These are phyloP conservation scores for Oophaga pumilio DNA, from an alignment of 2,113 vertebrate genomes.

Conservation along the genomic window DNA sequence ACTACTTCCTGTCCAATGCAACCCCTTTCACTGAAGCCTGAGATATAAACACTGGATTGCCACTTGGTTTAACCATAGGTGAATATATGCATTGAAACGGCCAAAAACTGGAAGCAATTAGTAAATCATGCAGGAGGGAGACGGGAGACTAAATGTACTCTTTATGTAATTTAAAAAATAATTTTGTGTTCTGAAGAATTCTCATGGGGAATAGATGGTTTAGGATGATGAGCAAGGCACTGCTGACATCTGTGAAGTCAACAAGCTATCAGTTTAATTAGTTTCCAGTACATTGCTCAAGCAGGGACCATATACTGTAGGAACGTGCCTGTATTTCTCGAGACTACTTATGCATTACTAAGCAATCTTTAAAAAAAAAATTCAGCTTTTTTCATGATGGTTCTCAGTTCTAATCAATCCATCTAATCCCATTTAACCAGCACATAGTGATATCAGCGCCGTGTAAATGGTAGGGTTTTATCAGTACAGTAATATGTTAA, in stretches of 20 bases:
- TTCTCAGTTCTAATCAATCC: background rate
- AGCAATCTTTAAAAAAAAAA: background rate
- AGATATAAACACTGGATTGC: background rate
- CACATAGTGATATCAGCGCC: background rate
- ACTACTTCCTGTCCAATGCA: background rate
- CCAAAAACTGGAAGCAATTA: background rate
- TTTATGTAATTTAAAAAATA: conserved; percentile 5
- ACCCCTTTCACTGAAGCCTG: too few species aligned
- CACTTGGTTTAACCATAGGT: background rate
- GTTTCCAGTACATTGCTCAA: conserved; percentile 18
- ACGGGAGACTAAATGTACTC: background rate
- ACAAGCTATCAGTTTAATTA: conserved; percentile 16
- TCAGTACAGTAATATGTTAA: background rate
- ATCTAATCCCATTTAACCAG: background rate
- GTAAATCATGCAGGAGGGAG: background rate
- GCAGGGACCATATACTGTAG: background rate
- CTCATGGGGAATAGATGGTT: background rate
- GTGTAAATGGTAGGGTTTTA: background rate
- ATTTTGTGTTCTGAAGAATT: background rate
- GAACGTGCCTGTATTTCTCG: background rate
- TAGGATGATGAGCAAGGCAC: conserved; percentile 1
- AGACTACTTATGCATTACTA: background rate
- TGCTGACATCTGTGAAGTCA: conserved; percentile 15
- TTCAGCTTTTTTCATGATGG: background rate
- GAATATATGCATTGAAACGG: background rate